phyloP scores from a whole-genome alignment of 2,888 invertebrate species.

The Andrena praecox region DNA sequence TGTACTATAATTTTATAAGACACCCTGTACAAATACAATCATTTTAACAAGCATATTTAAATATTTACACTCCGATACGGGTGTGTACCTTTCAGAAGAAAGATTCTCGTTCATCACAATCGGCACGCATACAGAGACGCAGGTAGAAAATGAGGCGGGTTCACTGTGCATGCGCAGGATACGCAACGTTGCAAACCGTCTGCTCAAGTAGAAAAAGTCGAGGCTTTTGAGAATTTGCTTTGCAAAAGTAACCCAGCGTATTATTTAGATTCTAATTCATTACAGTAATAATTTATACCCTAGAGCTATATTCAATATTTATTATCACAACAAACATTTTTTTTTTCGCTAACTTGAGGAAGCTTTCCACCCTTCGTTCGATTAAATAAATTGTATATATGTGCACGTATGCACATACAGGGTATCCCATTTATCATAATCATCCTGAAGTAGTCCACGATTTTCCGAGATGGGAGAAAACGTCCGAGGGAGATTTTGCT shows the following conservation, averaged over 20 bases:
- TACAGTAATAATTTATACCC: constrained; percentile 73
- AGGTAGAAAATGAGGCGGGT: constrained; percentile 53
- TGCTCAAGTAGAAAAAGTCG: constrained; percentile 54
- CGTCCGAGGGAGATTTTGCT: no score
- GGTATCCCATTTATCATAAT: not conserved
- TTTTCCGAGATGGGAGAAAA: no score
- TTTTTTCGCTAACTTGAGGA: constrained; percentile 74
- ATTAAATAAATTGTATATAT: constrained; percentile 73
- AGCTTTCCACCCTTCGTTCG: constrained; percentile 80
- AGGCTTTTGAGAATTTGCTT: constrained; percentile 45
- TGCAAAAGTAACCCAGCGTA: constrained; percentile 47
- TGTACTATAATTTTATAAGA: constrained; percentile 57
- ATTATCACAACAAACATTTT: constrained; percentile 84
- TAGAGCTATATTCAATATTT: constrained; percentile 80
- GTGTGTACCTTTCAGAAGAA: constrained; percentile 10
- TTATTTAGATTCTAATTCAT: constrained; percentile 65
- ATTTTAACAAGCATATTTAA: constrained; percentile 50
- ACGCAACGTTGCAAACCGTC: constrained; percentile 27
- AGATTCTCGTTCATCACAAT: constrained; percentile 44
- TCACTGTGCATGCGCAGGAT: constrained; percentile 12
- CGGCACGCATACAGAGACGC: constrained; percentile 53
- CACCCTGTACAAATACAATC: constrained; percentile 60
- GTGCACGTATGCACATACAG: not conserved
- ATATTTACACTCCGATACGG: constrained; percentile 25
- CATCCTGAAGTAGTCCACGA: not conserved